Evolutionary conservation across 2,888 invertebrate species (phyloP), one percentile per base, ranked within the genome.

Genomic region (Nomada ferruginata): DNA sequence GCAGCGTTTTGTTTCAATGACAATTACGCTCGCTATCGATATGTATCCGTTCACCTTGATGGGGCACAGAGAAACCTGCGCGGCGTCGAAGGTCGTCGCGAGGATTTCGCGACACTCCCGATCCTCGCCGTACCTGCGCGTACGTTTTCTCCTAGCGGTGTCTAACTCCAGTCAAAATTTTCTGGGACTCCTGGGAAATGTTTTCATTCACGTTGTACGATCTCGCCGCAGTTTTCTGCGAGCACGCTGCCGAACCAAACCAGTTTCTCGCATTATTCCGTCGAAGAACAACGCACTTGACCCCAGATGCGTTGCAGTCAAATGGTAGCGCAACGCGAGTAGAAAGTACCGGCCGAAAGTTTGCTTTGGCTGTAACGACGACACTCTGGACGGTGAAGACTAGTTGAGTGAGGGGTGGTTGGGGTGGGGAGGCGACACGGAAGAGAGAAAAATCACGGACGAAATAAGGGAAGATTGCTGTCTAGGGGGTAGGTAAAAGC

Each of bases 21-120:
- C 87, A 84, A 86, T 86, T 84, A 84, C 77, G 60, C 61, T 84
- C 64, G 76, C 74, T 79, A 82, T 82, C 74, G 69, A 71, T 75
- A 52, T 11, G 60, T 50, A 74, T 76, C 63, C 84, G 81, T 36
- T 83, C 70, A 70, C 76, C 86, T 84, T 84, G 75, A 61, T 65
- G 20, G 36, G 36, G 36, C 57, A 42, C 47, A 23, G 55, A 47
- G 74, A n/a, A 69, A 52, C 36, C 68, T 29, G 23, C 59, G 29
- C 13, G 13, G 42, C 13, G 29, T 47, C 42, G 82, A 72, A 82
- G 79, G 85, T 64, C 76, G 52, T 36, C 64, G 74, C 57, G 29
- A 13, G 55, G 74, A 59, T 85, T 70, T 70, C 55, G n/a, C 44
- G 23, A 13, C 23, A 5, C 55, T 50, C 36, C 52, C 23, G 65